Base-by-base conservation (phyloP, 2,888 invertebrate species). In the Steinernema scapterisci region DNA sequence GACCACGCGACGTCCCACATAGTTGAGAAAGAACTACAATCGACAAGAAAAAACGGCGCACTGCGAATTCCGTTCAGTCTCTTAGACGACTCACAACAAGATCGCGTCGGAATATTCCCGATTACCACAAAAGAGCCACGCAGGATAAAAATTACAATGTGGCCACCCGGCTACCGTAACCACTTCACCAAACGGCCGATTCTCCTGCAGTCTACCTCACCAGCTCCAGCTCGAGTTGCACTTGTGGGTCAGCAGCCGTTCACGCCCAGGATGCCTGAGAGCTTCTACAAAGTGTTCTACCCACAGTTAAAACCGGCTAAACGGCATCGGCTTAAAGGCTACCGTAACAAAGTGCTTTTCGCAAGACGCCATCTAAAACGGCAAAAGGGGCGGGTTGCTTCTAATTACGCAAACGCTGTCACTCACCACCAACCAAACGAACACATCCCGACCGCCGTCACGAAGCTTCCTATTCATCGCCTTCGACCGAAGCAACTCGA, bases 261-360 rank as follows among this genome's bases (percentile, higher is more conserved):
- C 63, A 63, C 63, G 27, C n/a, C 63, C 11, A 25, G 63, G 63
- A 63, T 63, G 63, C 63, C 63, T 16, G 63, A 63, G 38, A 63
- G 63, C 63, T 63, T 63, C 63, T 63, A 63, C 63, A 63, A 63
- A 63, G 63, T 63, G 63, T 63, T 63, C 38, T 63, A 63, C 31
- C 63, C 63, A 25, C 63, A 63, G 63, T 13, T 63, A 31, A 63
- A 63, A 27, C 63, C 27, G 27, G 63, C 63, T 27, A 63, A 63
- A 27, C 63, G 63, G 9, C 63, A 63, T 31, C 63, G 63, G 16
- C 63, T 63, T 11, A 63, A 63, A 27, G 63, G 63, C 31, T 63
- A 63, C 31, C 63, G 63, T 63, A 63, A 63, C 63, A 63, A 63
- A 31, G 63, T 63, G 63, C 63, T 63, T 63, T 63, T 63, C 31